These are phyloP conservation scores for Andrena hattorfiana DNA, from an alignment of 2,888 invertebrate species.

Conservation along the genomic window DNA sequence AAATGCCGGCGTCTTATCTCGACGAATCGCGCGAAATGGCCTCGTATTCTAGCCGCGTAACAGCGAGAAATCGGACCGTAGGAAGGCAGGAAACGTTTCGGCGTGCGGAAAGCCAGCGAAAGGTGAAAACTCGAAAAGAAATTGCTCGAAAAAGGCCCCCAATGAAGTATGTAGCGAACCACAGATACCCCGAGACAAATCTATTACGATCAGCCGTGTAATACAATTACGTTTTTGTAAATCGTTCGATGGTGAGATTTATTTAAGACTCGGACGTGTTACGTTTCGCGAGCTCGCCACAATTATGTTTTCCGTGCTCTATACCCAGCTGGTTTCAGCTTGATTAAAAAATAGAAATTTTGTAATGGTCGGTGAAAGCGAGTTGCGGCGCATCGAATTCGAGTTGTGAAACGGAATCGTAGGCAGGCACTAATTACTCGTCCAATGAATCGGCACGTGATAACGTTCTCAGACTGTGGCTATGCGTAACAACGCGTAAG, in stretches of 20 bases:
- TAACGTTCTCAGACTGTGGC: slow-evolving; percentile 9
- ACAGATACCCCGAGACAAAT: slow-evolving; percentile 13
- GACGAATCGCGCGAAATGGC: slow-evolving; percentile 43
- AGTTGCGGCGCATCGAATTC: slow-evolving; percentile 29
- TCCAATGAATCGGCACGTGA: slow-evolving; percentile 22
- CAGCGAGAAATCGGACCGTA: slow-evolving; percentile 57
- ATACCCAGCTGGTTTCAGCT: background rate
- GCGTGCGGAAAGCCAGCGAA: slow-evolving; percentile 43
- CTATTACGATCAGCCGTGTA: background rate
- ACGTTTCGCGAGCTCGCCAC: background rate
- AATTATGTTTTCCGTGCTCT: background rate
- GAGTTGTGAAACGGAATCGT: slow-evolving; percentile 22
- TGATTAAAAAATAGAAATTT: background rate
- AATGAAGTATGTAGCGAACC: slow-evolving; percentile 15
- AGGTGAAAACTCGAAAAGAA: slow-evolving; percentile 59
- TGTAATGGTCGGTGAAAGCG: slow-evolving; percentile 39
- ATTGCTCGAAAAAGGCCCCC: slow-evolving; percentile 3
- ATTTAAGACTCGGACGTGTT: background rate
- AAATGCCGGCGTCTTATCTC: slow-evolving; percentile 13
- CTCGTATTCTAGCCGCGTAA: slow-evolving; percentile 60
- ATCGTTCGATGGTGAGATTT: background rate
- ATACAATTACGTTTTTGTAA: background rate
- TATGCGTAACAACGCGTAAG: slow-evolving; percentile 25
- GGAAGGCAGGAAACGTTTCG: slow-evolving; percentile 43
- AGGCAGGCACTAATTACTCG: slow-evolving; percentile 2